Percentiles rank a stretch among this genome's conserved stretches.
phyloP scores from a whole-genome alignment of 2,113 vertebrate species.

The Aegotheles bennettii region DNA sequence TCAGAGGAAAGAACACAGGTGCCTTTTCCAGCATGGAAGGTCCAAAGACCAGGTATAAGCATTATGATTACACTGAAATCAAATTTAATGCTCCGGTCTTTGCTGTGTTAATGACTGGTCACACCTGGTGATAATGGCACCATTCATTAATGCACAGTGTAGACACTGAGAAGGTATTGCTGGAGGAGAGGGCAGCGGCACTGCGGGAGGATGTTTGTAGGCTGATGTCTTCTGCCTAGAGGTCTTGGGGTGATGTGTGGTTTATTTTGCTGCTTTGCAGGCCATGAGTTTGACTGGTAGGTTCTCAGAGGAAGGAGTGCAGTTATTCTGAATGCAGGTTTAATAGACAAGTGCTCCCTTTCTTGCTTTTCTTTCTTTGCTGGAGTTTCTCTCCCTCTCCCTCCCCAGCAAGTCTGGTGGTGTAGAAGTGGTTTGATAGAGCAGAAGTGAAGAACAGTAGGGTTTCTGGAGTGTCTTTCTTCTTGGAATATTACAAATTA shows the following conservation, averaged over 20 bases:
- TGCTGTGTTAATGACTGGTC: neutral
- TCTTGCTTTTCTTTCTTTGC: neutral
- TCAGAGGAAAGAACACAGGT: neutral
- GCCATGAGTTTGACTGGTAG: neutral
- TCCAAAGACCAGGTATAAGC: fast-evolving
- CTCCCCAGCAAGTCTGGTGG: fast-evolving
- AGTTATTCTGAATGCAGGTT: neutral
- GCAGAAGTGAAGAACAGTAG: neutral
- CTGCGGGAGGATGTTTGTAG: neutral
- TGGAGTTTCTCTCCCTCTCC: neutral
- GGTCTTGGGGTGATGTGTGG: neutral
- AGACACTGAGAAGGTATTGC: neutral
- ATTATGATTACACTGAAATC: neutral
- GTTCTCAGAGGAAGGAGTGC: neutral
- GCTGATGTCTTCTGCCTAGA: neutral
- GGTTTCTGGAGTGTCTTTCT: neutral
- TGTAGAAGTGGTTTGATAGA: neutral
- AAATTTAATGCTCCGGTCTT: neutral
- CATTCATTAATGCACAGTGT: neutral
- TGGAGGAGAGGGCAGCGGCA: neutral
- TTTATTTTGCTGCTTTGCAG: neutral
- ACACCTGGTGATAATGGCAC: neutral
- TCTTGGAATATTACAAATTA: neutral
- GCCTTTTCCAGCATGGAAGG: neutral
- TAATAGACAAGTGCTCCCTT: neutral